Conservation (phyloP, 2,888 invertebrate species). For the Pseudococcus viburni region DNA sequence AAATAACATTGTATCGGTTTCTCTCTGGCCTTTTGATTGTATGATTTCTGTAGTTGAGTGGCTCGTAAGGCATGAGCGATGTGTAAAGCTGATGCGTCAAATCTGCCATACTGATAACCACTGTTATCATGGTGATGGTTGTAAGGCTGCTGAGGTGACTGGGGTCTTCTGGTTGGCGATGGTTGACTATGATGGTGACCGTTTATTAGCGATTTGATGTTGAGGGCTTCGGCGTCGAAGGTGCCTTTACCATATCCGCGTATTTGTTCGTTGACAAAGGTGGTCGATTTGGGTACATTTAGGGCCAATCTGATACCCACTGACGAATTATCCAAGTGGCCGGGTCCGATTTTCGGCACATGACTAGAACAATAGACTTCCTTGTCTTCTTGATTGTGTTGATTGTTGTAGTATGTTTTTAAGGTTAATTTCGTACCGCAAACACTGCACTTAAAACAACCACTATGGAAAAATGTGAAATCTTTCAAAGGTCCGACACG, state of each 20-base stretch:
- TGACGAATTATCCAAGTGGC: constrained; percentile 89
- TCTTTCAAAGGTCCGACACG: constrained; percentile 95
- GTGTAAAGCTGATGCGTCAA: constrained; percentile 93
- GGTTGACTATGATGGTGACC: constrained; percentile 67
- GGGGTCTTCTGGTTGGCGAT: constrained; percentile 68
- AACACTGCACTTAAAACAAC: constrained; percentile 96
- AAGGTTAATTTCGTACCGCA: constrained; percentile 94
- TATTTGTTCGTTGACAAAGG: constrained; percentile 93
- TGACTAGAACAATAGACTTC: constrained; percentile 97
- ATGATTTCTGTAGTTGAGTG: constrained; percentile 91
- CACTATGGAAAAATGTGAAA: constrained; percentile 96
- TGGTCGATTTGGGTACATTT: constrained; percentile 88
- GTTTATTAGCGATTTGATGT: constrained; percentile 73
- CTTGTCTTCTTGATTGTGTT: constrained; percentile 93
- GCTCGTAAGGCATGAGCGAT: constrained; percentile 93
- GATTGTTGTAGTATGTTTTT: constrained; percentile 96
- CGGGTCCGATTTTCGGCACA: constrained; percentile 95
- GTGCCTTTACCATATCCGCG: constrained; percentile 79
- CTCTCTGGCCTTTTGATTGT: constrained; percentile 81
- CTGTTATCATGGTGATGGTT: constrained; percentile 70
- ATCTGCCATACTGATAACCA: constrained; percentile 85
- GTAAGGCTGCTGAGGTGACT: constrained; percentile 68
- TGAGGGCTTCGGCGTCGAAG: constrained; percentile 75
- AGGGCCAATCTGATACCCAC: constrained; percentile 92
- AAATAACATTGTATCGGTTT: constrained; percentile 93